These are phyloP conservation scores for Grammomys dolichurus DNA, from an alignment of 2,113 vertebrate genomes.

Conservation along the genomic window DNA sequence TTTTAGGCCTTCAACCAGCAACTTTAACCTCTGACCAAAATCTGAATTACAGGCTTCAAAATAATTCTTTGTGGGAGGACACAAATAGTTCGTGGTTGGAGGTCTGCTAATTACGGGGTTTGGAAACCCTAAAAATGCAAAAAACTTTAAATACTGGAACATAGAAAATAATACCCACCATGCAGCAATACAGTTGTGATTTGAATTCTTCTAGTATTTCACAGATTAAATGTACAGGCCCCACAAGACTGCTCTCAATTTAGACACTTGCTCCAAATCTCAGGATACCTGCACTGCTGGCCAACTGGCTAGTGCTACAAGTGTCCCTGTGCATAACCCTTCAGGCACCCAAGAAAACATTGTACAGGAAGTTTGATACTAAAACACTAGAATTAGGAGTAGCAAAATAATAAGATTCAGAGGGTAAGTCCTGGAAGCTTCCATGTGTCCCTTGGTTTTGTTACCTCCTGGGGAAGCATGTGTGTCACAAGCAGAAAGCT, in stretches of 20 bases:
- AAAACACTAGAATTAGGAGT: background rate
- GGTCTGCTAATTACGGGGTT: background rate
- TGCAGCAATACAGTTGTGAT: background rate
- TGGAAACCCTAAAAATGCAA: background rate
- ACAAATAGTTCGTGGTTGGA: background rate
- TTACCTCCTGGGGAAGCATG: background rate
- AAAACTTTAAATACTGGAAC: background rate
- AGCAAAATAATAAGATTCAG: background rate
- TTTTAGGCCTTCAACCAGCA: background rate
- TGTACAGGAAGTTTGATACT: background rate
- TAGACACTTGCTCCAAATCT: background rate
- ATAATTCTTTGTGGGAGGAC: background rate
- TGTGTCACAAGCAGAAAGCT: background rate
- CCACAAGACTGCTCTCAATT: background rate
- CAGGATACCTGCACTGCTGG: background rate
- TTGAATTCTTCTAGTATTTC: background rate
- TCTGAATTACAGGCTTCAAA: conserved; percentile 48
- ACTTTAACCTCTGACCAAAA: background rate
- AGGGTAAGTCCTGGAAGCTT: background rate
- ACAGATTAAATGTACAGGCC: background rate
- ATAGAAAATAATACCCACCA: background rate
- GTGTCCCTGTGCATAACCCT: background rate
- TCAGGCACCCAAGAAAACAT: background rate
- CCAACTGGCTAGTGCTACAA: background rate
- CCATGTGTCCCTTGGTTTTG: background rate